A percentile compares a stretch with the other conserved stretches of the same genome.
Evolutionary conservation across 2,113 vertebrate genomes (phyloP).

Genomic region (Tetrao urogallus): DNA sequence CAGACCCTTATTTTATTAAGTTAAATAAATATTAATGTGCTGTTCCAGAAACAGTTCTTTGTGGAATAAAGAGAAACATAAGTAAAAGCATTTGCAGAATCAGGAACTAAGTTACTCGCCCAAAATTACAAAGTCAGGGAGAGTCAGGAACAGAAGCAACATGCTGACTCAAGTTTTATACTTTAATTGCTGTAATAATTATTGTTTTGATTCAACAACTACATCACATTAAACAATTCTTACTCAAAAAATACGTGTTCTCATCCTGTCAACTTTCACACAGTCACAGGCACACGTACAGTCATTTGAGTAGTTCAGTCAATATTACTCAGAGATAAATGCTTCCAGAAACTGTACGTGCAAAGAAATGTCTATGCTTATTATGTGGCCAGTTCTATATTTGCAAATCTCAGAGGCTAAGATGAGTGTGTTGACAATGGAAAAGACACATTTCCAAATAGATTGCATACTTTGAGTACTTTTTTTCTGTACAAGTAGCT

Average conservation of each 20-base stretch:
- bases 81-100: not conserved
- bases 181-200: constrained; percentile 56
- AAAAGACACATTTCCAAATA: not conserved
- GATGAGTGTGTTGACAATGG: not conserved
- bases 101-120: not conserved
- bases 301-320: constrained; percentile 10
- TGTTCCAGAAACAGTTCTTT: not conserved
- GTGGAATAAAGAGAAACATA: not conserved
- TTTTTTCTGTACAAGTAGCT: not conserved
- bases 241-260: not conserved
- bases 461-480: not conserved
- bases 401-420: not conserved
- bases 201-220: not conserved
- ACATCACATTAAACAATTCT: not conserved
- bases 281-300: not conserved
- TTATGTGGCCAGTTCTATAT: not conserved
- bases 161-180: constrained; percentile 16
- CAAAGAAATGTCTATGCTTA: not conserved
- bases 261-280: constrained; percentile 13
- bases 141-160: constrained; percentile 13
- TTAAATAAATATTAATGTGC: not conserved
- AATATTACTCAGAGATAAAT: not conserved
- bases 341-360: not conserved
- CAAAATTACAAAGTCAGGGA: not conserved
- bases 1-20: not conserved